Base-by-base conservation (phyloP, 2,113 vertebrate species). In the Corvus hawaiiensis region DNA sequence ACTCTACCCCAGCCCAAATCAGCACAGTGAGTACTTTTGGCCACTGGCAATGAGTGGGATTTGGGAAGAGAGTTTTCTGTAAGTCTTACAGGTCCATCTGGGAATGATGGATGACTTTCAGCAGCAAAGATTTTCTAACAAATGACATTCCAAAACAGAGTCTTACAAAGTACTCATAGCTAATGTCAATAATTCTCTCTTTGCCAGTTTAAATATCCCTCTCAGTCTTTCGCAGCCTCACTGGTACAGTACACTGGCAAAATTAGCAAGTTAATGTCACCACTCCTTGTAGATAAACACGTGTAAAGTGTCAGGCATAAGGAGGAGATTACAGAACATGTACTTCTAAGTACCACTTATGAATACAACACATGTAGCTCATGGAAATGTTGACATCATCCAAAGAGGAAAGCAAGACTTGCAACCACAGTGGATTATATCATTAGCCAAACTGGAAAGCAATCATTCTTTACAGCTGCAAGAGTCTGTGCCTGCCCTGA, bases 331-430 rank as follows among this genome's bases (percentile, higher is more conserved):
- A 97, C 90, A 87, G 95, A 95, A 96, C 79, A 90, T 54, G 61
- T 95, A 92, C 94, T 97, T 91, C 82, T 96, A 94, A 97, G 96
- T 84, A 84, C 96, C 96, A 96, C 97, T 97, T 97, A 93, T 43
- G 81, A 96, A 97, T 95, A 96, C 92, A 94, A 91, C 95, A 90
- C 89, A 76, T 94, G 96, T 96, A 95, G 90, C 86, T 96, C 81
- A 72, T 73, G 81, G 88, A 96, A 96, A 93, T 93, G 82, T 92
- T 92, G 96, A 97, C 95, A 94, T 96, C 97, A 95, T 62, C 79
- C 84, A 89, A 89, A 96, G 82, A 97, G 97, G 87, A 95, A 93
- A 94, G 94, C 86, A 96, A 95, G 94, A 91, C 90, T 97, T 89
- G 93, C 68, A 64, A 80, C 95, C 78, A 87, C 62, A 79, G 88